phyloP scores from a whole-genome alignment of 2,113 vertebrate species.

The Pseudolaguvia tuberculata region DNA sequence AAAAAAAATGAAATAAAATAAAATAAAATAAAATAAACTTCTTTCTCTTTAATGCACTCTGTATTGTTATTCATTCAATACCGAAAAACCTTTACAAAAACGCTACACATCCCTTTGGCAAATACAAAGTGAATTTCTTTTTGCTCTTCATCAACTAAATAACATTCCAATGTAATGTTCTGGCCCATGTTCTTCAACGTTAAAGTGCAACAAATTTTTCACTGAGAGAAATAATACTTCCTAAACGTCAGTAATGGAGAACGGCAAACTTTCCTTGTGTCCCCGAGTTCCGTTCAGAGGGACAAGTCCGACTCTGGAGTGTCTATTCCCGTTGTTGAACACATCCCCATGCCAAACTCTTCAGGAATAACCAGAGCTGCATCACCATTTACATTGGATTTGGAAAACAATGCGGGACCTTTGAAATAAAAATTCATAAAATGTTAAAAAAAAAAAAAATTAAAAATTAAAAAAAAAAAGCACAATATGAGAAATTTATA shows the following conservation, averaged over 20 bases:
- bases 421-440: constrained; percentile 34
- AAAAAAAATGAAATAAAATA: neutral
- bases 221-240: constrained; percentile 68
- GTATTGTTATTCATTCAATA: constrained; percentile 17
- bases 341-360: constrained; percentile 59
- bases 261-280: constrained; percentile 58
- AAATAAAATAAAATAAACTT: neutral
- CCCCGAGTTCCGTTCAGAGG: constrained; percentile 61
- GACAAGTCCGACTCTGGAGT: constrained; percentile 64
- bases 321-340: constrained; percentile 63
- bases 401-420: constrained; percentile 71
- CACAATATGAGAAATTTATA: too few species aligned
- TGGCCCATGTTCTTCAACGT: constrained; percentile 16
- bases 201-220: constrained; percentile 50
- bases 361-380: constrained; percentile 71
- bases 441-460: neutral
- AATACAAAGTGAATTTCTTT: constrained; percentile 36
- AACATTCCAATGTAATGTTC: constrained; percentile 38
- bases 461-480: neutral
- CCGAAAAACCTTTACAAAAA: constrained; percentile 34
- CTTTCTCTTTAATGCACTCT: neutral
- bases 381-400: constrained; percentile 75
- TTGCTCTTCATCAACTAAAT: constrained; percentile 27
- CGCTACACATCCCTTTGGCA: constrained; percentile 31
- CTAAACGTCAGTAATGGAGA: constrained; percentile 65